Percentiles rank a stretch among this genome's conserved stretches.
phyloP scores from a whole-genome alignment of 2,888 invertebrate genomes.

The Hermodice carunculata region DNA sequence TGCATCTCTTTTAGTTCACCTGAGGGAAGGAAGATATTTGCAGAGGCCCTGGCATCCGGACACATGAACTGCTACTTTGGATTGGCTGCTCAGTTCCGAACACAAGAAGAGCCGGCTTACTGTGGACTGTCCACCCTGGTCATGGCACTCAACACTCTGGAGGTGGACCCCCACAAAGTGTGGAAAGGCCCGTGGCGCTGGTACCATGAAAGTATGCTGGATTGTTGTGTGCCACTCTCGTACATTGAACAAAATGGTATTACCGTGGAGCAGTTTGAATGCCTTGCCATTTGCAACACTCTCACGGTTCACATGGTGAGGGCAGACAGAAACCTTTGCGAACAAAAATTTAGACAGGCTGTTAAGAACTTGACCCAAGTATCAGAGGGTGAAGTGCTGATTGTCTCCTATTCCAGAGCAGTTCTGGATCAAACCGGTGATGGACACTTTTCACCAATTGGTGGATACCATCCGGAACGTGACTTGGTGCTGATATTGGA shows the following conservation, averaged over 20 bases:
- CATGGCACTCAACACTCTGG: conserved; percentile 68
- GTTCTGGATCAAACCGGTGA: conserved; percentile 67
- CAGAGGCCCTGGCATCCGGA: conserved; percentile 58
- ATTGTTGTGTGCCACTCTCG: conserved; percentile 67
- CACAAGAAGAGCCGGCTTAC: conserved; percentile 70
- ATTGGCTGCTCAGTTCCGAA: conserved; percentile 68
- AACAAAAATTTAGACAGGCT: conserved; percentile 43
- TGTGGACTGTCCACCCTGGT: conserved; percentile 70
- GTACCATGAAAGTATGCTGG: conserved; percentile 71
- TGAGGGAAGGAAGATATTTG: conserved; percentile 63
- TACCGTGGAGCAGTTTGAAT: conserved; percentile 65
- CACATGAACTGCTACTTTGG: conserved; percentile 67
- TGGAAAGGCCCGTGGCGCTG: conserved; percentile 70
- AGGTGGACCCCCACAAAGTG: conserved; percentile 43
- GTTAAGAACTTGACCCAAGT: conserved; percentile 40
- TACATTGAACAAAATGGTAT: conserved; percentile 60
- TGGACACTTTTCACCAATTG: conserved; percentile 69
- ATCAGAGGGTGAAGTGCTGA: conserved; percentile 43
- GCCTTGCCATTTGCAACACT: conserved; percentile 68
- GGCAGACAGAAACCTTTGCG: conserved; percentile 24
- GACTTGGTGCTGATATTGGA: conserved; percentile 68
- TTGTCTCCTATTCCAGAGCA: conserved; percentile 60
- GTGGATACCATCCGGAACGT: conserved; percentile 63
- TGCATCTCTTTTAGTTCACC: conserved; percentile 66
- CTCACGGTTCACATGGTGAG: conserved; percentile 47